phyloP scores from a whole-genome alignment of 2,888 invertebrate genomes.

The Trissolcus japonicus region DNA sequence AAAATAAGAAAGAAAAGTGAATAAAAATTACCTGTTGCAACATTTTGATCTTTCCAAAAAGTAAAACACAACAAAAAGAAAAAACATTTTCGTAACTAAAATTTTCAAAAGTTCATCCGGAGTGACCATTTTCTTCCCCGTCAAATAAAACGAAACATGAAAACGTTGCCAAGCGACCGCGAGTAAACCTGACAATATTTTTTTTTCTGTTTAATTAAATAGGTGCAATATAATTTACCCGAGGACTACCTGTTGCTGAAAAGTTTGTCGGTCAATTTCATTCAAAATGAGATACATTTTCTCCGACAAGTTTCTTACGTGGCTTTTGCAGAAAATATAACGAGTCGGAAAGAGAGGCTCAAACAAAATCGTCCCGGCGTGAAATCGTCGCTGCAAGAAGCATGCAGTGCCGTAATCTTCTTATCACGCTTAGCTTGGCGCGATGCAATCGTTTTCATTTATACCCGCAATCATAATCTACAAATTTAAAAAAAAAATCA shows the following conservation, averaged over 20 bases:
- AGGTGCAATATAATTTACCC: conserved; percentile 58
- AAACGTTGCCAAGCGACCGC: background rate
- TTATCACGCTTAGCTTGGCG: conserved; percentile 22
- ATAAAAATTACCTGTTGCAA: too few species aligned
- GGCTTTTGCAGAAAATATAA: conserved; percentile 28
- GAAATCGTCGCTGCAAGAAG: conserved; percentile 28
- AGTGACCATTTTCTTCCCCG: background rate
- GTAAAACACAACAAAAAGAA: too few species aligned
- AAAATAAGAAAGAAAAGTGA: too few species aligned
- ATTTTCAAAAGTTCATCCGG: too few species aligned
- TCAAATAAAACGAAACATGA: background rate
- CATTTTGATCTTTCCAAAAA: too few species aligned
- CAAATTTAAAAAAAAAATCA: background rate
- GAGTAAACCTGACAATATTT: too few species aligned
- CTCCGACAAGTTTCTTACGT: conserved; percentile 43
- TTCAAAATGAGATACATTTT: conserved; percentile 53
- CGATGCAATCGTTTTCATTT: background rate
- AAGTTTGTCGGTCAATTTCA: conserved; percentile 58
- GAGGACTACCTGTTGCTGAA: conserved; percentile 63
- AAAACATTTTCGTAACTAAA: too few species aligned
- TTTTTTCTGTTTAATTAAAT: conserved; percentile 32
- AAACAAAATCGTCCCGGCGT: conserved; percentile 38
- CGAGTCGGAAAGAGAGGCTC: conserved; percentile 29
- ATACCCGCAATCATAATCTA: background rate
- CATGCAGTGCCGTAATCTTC: conserved; percentile 20